These are phyloP conservation scores for Galeopsomyia nigrocyanea DNA, from an alignment of 2,888 invertebrate species.

Conservation along the genomic window DNA sequence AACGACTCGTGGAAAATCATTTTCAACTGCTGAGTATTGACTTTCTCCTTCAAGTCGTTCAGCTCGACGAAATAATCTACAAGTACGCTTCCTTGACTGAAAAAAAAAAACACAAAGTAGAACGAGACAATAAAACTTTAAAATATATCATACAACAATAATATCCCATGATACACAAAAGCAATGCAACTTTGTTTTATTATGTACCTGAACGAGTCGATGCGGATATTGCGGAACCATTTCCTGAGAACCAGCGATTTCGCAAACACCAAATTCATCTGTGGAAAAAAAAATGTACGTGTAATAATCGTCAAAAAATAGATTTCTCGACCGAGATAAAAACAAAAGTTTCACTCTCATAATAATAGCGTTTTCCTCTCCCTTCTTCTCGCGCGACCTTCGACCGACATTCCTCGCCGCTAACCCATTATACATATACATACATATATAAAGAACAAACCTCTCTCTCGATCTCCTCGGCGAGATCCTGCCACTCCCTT, in stretches of 20 bases:
- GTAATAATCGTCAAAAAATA: background rate
- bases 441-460: constrained; percentile 69
- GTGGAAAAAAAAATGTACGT: constrained; percentile 59
- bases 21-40: constrained; percentile 71
- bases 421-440: background rate
- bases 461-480: constrained; percentile 85
- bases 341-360: background rate
- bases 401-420: too few species aligned
- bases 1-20: constrained; percentile 76
- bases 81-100: constrained; percentile 85
- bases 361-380: too few species aligned
- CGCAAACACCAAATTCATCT: constrained; percentile 88
- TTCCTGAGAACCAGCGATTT: constrained; percentile 81
- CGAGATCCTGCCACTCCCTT: constrained; percentile 86
- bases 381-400: too few species aligned
- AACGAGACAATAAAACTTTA: constrained; percentile 1
- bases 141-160: background rate
- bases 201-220: constrained; percentile 84
- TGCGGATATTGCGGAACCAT: constrained; percentile 88
- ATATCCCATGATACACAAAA: background rate
- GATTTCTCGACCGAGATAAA: background rate
- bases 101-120: constrained; percentile 12
- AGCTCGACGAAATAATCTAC: constrained; percentile 91
- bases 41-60: constrained; percentile 76
- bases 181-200: constrained; percentile 18